Evolutionary conservation across 2,113 vertebrate species (phyloP).

Genomic region (Daboia siamensis): DNA sequence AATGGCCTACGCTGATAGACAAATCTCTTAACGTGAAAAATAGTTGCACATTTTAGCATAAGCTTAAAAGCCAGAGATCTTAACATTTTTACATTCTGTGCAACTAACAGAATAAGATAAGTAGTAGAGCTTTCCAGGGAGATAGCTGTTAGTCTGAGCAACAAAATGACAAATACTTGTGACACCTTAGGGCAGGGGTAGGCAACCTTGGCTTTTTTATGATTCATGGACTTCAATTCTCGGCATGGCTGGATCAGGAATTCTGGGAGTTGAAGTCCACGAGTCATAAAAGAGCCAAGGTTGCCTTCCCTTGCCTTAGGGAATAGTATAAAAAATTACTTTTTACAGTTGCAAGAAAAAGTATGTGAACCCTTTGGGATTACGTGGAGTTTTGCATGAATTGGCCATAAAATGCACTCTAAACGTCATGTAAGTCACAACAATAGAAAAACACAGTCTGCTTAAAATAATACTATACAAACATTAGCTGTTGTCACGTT

Average conservation of each 20-base stretch:
- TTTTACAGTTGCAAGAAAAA: too few relatives aligned
- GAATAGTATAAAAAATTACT: background rate
- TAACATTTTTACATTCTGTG: background rate
- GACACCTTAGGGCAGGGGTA: background rate
- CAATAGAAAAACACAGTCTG: too few relatives aligned
- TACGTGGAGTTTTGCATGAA: too few relatives aligned
- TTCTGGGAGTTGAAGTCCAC: background rate
- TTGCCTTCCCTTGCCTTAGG: background rate
- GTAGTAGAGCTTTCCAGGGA: background rate
- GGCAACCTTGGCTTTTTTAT: background rate
- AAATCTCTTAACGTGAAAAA: background rate
- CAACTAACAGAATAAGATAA: background rate
- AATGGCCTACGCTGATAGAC: background rate
- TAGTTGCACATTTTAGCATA: background rate
- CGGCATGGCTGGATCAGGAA: background rate
- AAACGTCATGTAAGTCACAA: too few relatives aligned
- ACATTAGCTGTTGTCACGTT: too few relatives aligned
- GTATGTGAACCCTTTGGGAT: too few relatives aligned
- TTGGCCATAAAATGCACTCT: too few relatives aligned
- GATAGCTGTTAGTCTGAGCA: background rate
- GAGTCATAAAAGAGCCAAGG: background rate
- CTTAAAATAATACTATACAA: too few relatives aligned
- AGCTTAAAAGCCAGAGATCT: background rate
- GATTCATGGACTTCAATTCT: background rate
- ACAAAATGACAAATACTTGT: background rate